Evolutionary conservation across 2,888 invertebrate species (phyloP).

Genomic region (Chrysodeixis includens): DNA sequence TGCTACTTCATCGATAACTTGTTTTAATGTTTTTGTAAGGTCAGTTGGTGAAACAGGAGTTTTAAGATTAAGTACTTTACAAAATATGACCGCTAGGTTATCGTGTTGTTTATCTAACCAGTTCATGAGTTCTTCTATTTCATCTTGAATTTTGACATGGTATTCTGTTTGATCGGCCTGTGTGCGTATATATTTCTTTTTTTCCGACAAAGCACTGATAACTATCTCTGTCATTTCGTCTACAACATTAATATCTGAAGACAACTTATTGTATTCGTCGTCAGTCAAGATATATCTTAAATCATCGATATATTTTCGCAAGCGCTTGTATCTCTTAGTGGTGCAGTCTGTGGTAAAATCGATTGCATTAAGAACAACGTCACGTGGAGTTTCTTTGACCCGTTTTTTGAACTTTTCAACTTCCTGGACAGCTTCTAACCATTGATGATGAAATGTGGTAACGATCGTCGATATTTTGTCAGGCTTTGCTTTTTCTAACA

Average conservation of each 20-base stretch:
- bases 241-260: constrained; percentile 55
- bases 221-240: constrained; percentile 61
- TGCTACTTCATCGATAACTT: constrained; percentile 59
- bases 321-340: constrained; percentile 46
- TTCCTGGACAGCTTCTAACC: constrained; percentile 66
- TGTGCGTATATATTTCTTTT: constrained; percentile 51
- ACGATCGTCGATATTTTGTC: constrained; percentile 53
- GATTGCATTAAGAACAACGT: constrained; percentile 56
- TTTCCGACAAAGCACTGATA: constrained; percentile 57
- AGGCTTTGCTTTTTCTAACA: constrained; percentile 37
- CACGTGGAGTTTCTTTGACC: constrained; percentile 59
- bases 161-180: constrained; percentile 64
- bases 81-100: constrained; percentile 57
- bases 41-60: constrained; percentile 44
- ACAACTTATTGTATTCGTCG: constrained; percentile 50
- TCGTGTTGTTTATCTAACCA: constrained; percentile 68
- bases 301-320: constrained; percentile 46
- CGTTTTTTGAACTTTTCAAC: constrained; percentile 61
- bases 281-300: constrained; percentile 32
- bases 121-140: constrained; percentile 66
- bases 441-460: constrained; percentile 59
- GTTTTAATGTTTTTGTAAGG: constrained; percentile 56
- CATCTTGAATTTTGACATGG: constrained; percentile 53
- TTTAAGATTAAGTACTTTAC: constrained; percentile 55
- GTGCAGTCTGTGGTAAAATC: constrained; percentile 61